Evolutionary conservation across 2,888 invertebrate genomes (phyloP).

Genomic region (Phania funesta): DNA sequence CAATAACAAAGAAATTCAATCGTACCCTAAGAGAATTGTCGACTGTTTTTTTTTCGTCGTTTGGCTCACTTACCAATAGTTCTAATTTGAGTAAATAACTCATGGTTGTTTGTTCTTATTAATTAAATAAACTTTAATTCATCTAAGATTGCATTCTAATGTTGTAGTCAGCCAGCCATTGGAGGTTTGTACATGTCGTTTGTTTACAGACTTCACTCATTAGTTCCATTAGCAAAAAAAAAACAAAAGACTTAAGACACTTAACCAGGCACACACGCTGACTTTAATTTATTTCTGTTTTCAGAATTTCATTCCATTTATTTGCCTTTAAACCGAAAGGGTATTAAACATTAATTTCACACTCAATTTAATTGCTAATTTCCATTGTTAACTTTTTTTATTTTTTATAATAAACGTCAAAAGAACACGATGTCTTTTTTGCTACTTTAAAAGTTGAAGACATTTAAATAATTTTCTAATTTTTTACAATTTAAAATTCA

Average conservation of each 20-base stretch:
- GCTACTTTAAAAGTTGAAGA: too few species aligned
- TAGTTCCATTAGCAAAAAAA: background rate
- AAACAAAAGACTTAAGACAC: conserved; percentile 69
- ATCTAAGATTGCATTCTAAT: background rate
- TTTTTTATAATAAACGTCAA: too few species aligned
- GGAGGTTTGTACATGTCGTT: too few species aligned
- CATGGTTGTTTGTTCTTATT: conserved; percentile 57
- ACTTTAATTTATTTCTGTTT: conserved; percentile 1
- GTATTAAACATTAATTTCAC: conserved; percentile 39
- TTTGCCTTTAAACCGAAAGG: conserved; percentile 15
- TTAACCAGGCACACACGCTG: conserved; percentile 54
- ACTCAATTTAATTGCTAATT: conserved; percentile 47
- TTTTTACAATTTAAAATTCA: too few species aligned
- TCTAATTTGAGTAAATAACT: conserved; percentile 76
- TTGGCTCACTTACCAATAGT: conserved; percentile 74
- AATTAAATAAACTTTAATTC: too few species aligned
- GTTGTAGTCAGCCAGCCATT: background rate
- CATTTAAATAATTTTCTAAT: too few species aligned
- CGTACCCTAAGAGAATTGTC: too few species aligned
- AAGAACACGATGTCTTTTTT: too few species aligned
- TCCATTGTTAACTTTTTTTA: too few species aligned
- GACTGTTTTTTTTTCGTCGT: background rate
- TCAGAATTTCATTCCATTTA: background rate
- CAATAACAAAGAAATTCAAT: background rate
- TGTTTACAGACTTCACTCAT: conserved; percentile 40